Conservation (phyloP, 2,113 vertebrate genomes). For the Laticauda colubrina region DNA sequence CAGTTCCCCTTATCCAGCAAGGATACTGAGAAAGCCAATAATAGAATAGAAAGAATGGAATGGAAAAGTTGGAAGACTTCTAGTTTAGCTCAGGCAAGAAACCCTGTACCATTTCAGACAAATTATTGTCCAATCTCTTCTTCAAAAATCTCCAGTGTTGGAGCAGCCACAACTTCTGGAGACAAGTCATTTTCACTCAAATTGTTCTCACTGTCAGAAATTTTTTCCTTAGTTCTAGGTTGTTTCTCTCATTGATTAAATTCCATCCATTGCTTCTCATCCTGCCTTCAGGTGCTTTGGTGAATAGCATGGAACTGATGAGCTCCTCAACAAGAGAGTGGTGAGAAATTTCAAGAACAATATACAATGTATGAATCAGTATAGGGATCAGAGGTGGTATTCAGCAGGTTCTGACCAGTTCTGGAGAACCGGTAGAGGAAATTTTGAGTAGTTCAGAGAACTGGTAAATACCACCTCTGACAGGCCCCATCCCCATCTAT, state of each 20-base stretch:
- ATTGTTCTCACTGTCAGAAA: not conserved
- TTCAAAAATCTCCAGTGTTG: not conserved
- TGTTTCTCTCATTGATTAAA: not conserved
- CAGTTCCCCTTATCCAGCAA: not conserved
- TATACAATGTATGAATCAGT: not conserved
- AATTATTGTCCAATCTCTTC: not conserved
- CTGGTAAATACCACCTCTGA: too few species aligned
- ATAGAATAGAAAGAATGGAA: too few species aligned
- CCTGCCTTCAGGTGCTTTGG: not conserved
- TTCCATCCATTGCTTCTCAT: not conserved
- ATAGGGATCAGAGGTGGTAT: not conserved
- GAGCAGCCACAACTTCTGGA: not conserved
- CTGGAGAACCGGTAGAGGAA: too few species aligned
- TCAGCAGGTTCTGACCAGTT: too few species aligned
- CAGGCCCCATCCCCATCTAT: too few species aligned
- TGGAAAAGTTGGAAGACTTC: not conserved
- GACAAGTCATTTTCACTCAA: not conserved
- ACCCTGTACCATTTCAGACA: not conserved
- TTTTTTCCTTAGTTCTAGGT: not conserved
- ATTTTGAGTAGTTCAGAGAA: too few species aligned
- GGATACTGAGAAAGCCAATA: not conserved
- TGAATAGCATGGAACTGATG: not conserved
- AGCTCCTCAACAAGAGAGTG: not conserved
- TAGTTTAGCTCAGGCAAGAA: not conserved
- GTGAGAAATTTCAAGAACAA: not conserved